Percentiles rank a stretch among this genome's conserved stretches.
Evolutionary conservation across 2,888 invertebrate species (phyloP).

Genomic region (Sussaba pulchella): DNA sequence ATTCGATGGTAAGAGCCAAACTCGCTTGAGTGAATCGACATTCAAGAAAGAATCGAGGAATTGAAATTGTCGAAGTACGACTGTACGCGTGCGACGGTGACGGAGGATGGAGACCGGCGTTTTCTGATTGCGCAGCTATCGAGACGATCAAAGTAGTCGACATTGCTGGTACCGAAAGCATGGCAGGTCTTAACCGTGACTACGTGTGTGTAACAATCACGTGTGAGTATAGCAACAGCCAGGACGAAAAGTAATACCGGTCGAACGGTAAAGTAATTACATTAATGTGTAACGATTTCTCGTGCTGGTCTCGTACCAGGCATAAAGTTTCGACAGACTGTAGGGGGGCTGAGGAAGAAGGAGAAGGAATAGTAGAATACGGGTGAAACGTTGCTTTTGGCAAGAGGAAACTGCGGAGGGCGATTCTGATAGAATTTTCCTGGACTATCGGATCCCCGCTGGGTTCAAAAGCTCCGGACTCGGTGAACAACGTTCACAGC

Average conservation of each 20-base stretch:
- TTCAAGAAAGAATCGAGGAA: background rate
- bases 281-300: conserved; percentile 31
- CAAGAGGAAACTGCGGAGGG: background rate
- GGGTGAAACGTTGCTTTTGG: background rate
- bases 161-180: background rate
- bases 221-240: background rate
- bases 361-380: too few species aligned
- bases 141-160: conserved; percentile 15
- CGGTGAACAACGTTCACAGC: conserved; percentile 17
- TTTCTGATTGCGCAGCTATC: background rate
- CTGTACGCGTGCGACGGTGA: too few species aligned
- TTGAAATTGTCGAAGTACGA: background rate
- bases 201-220: background rate
- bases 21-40: background rate
- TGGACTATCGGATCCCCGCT: conserved; percentile 8
- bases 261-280: conserved; percentile 43
- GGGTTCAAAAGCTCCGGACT: conserved; percentile 3
- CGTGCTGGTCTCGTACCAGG: conserved; percentile 21
- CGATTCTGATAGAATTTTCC: conserved; percentile 33
- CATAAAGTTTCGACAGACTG: conserved; percentile 31
- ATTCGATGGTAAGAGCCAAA: background rate
- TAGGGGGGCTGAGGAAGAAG: background rate
- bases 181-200: background rate
- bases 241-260: conserved; percentile 30
- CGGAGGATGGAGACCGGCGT: background rate